Evolutionary conservation across 1,140 invertebrate genomes (phyloP).

Genomic region (Bacillus rossius): DNA sequence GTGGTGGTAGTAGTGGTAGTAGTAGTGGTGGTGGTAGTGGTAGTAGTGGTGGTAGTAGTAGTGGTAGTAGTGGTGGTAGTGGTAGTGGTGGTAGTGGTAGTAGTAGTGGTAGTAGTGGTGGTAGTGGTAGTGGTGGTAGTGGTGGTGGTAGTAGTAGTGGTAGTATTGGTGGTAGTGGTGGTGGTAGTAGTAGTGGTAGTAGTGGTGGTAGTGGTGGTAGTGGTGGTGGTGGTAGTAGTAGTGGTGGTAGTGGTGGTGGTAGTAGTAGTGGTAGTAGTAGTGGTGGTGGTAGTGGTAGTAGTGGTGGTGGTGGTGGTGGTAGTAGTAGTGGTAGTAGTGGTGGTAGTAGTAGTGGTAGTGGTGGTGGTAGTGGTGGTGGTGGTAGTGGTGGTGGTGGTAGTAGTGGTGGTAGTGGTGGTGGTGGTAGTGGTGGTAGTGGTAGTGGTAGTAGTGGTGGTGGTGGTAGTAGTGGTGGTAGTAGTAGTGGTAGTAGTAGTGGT

Average conservation of each 20-base stretch:
- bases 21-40: background rate
- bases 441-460: background rate
- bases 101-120: no score
- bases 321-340: background rate
- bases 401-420: conserved; percentile 1
- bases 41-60: background rate
- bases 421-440: conserved; percentile 1
- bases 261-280: background rate
- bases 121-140: no score
- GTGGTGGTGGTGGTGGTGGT: background rate
- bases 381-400: background rate
- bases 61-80: no score
- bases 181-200: background rate
- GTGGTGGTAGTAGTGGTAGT: background rate
- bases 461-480: background rate
- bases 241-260: background rate
- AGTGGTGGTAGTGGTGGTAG: background rate
- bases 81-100: no score
- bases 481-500: conserved; percentile 1
- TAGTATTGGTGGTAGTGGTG: background rate
- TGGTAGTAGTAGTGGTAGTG: background rate
- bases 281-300: no score
- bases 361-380: no score
- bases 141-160: background rate
- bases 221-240: background rate